Percentiles rank a stretch among this genome's conserved stretches.
Evolutionary conservation across 2,113 vertebrate species (phyloP).

Genomic region (Sardina pilchardus): DNA sequence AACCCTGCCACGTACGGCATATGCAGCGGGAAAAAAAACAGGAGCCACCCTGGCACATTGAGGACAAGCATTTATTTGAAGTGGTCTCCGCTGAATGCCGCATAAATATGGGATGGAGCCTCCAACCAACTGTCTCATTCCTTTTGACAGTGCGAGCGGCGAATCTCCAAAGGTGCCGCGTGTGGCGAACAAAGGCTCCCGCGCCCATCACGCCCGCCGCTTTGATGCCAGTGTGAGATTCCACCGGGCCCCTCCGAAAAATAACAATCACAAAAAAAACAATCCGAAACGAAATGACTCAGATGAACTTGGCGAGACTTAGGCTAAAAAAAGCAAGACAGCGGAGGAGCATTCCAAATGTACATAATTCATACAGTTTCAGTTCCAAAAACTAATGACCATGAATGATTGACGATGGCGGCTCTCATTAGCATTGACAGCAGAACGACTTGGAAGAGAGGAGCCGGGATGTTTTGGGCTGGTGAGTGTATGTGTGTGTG

Average conservation of each 20-base stretch:
- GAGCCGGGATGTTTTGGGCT: not conserved
- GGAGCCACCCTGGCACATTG: not conserved
- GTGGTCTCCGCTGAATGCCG: not conserved
- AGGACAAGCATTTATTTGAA: slow-evolving; percentile 7
- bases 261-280: not conserved
- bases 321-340: not conserved
- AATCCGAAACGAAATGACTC: not conserved
- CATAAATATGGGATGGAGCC: not conserved
- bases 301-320: not conserved
- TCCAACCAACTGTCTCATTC: slow-evolving; percentile 5
- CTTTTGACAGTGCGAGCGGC: not conserved
- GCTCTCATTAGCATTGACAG: slow-evolving; percentile 9
- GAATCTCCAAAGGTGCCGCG: not conserved
- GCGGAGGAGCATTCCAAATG: not conserved
- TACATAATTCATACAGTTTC: slow-evolving; percentile 1
- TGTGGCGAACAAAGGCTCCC: not conserved
- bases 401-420: not conserved
- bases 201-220: not conserved
- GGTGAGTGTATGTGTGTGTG: not conserved
- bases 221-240: not conserved
- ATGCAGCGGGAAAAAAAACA: not conserved
- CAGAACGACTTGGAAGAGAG: not conserved
- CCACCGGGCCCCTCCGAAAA: not conserved
- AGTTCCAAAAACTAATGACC: slow-evolving; percentile 7
- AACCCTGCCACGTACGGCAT: not conserved